Evolutionary conservation across 2,888 invertebrate genomes (phyloP).

Genomic region (Biston stratarius): DNA sequence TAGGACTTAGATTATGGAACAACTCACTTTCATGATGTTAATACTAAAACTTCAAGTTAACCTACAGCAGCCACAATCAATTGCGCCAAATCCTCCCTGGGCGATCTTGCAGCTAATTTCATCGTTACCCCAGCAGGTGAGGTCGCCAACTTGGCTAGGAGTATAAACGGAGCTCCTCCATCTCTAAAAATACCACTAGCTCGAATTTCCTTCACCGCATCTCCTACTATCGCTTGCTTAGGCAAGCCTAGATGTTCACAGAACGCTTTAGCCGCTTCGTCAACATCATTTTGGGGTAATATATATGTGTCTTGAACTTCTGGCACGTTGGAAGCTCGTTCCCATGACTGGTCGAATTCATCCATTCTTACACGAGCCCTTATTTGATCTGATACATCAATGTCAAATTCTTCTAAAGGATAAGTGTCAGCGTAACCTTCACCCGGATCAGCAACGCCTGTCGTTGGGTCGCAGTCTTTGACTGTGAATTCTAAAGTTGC

Average conservation of each 20-base stretch:
- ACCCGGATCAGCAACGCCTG: constrained; percentile 97
- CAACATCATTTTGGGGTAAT: constrained; percentile 86
- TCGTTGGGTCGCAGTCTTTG: constrained; percentile 98
- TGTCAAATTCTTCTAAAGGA: constrained; percentile 93
- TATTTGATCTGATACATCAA: constrained; percentile 76
- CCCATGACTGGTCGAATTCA: constrained; percentile 90
- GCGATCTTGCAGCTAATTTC: constrained; percentile 96
- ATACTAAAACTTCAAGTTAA: constrained; percentile 67
- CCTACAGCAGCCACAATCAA: constrained; percentile 95
- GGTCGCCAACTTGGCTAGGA: constrained; percentile 91
- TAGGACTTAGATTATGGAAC: too few species aligned
- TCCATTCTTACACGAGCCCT: constrained; percentile 65
- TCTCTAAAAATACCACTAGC: constrained; percentile 91
- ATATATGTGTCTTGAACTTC: constrained; percentile 98
- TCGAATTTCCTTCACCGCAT: constrained; percentile 75
- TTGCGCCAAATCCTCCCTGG: constrained; percentile 94
- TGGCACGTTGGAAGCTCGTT: constrained; percentile 88
- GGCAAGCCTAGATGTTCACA: constrained; percentile 76
- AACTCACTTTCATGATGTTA: too few species aligned
- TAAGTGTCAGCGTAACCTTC: constrained; percentile 99
- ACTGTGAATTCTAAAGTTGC: constrained; percentile 97
- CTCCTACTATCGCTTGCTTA: constrained; percentile 67
- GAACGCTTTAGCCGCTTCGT: constrained; percentile 73
- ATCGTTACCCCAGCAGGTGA: constrained; percentile 93
- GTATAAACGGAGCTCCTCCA: constrained; percentile 95